phyloP scores from a whole-genome alignment of 2,113 vertebrate species.

The Limanda limanda region DNA sequence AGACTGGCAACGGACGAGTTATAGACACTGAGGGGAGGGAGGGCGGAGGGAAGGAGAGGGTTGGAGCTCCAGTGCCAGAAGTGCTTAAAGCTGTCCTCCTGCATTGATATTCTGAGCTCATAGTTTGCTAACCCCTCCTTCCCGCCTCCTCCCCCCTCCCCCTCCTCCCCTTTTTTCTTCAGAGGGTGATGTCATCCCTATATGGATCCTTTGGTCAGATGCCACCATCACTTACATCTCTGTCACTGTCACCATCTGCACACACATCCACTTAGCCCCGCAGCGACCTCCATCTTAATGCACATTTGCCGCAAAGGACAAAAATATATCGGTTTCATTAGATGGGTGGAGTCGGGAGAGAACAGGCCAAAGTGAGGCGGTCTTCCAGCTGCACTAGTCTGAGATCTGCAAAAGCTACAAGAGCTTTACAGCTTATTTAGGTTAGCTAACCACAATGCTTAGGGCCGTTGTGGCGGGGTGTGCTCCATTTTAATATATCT shows the following conservation, averaged over 20 bases:
- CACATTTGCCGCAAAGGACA: constrained; percentile 73
- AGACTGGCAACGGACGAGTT: constrained; percentile 49
- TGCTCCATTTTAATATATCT: constrained; percentile 76
- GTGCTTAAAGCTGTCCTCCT: constrained; percentile 48
- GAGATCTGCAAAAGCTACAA: constrained; percentile 9
- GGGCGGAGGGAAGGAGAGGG: constrained; percentile 8
- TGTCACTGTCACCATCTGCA: constrained; percentile 69
- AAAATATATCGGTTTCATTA: constrained; percentile 67
- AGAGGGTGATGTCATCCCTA: constrained; percentile 77
- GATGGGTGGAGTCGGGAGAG: constrained; percentile 55
- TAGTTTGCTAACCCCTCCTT: constrained; percentile 49
- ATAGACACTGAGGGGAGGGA: constrained; percentile 36
- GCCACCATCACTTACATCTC: constrained; percentile 71
- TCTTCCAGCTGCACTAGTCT: constrained; percentile 17
- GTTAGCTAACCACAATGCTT: constrained; percentile 37
- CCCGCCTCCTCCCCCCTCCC: constrained; percentile 23
- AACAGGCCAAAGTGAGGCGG: constrained; percentile 16
- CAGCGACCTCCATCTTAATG: constrained; percentile 75
- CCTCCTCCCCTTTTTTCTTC: constrained; percentile 23
- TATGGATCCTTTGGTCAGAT: constrained; percentile 78
- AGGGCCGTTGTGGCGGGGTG: constrained; percentile 21
- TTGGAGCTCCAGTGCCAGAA: constrained; percentile 37
- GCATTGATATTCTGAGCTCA: constrained; percentile 78
- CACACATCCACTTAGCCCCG: constrained; percentile 71
- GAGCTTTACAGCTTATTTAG: constrained; percentile 58